A percentile compares a stretch with the other conserved stretches of the same genome.
Conservation (phyloP, 1,140 invertebrate genomes). For the Drosophila repletoides region DNA sequence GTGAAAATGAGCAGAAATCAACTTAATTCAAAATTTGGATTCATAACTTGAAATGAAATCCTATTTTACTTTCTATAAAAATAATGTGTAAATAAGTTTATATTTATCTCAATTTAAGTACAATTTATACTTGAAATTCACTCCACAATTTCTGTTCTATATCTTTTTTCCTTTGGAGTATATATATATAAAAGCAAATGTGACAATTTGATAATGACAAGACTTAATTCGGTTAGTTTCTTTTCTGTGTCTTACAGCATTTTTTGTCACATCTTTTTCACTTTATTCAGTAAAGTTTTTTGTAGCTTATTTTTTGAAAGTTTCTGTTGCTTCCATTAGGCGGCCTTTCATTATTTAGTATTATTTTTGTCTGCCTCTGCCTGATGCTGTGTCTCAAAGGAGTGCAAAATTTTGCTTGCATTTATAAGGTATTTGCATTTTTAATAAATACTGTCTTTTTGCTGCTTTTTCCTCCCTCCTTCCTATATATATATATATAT, state of each 20-base stretch:
- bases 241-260: not conserved
- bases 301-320: not conserved
- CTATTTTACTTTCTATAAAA: too few species aligned
- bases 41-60: too few species aligned
- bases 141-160: too few species aligned
- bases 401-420: conserved; percentile 63
- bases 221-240: too few species aligned
- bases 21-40: too few species aligned
- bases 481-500: too few species aligned
- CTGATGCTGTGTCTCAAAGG: not conserved
- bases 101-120: too few species aligned
- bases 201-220: too few species aligned
- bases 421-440: conserved; percentile 71
- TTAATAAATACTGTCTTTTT: conserved; percentile 56
- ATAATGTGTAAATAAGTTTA: too few species aligned
- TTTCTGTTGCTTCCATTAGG: conserved; percentile 11
- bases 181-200: too few species aligned
- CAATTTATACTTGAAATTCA: too few species aligned
- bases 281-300: conserved; percentile 5
- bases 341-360: conserved; percentile 57
- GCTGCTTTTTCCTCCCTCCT: not conserved
- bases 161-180: not conserved
- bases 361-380: not conserved
- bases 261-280: not conserved
- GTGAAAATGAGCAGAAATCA: too few species aligned